Conservation (phyloP, 1,140 invertebrate species). For the Bombyx mandarina region DNA sequence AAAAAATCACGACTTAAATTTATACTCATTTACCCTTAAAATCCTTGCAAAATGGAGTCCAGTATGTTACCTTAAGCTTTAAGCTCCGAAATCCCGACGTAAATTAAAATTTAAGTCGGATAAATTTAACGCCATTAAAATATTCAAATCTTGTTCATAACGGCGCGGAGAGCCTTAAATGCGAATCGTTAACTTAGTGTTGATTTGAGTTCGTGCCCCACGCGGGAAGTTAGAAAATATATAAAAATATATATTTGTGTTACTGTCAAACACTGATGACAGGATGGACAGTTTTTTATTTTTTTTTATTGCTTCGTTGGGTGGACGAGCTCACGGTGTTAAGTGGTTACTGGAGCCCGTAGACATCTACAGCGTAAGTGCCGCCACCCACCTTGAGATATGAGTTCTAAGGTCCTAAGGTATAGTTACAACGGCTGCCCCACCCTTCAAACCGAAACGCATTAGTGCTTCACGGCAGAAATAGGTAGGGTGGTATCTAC, state of each 20-base stretch:
- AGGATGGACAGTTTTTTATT: no score
- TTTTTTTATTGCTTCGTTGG: no score
- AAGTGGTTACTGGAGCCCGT: no score
- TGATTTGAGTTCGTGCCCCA: slow-evolving; percentile 13
- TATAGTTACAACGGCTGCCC: no score
- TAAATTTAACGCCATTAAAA: slow-evolving; percentile 43
- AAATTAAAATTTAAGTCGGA: slow-evolving; percentile 46
- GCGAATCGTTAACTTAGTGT: slow-evolving; percentile 28
- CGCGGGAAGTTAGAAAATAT: neutral
- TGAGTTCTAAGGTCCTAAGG: no score
- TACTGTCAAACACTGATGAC: no score
- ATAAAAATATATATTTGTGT: neutral
- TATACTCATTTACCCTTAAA: neutral
- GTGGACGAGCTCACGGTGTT: no score
- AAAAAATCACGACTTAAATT: neutral
- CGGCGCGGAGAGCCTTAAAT: slow-evolving; percentile 21
- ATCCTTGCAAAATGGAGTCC: neutral
- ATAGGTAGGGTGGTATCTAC: no score
- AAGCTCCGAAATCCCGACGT: slow-evolving; percentile 14
- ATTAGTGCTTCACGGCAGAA: no score
- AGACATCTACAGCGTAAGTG: no score
- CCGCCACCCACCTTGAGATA: no score
- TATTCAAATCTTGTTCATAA: slow-evolving; percentile 47
- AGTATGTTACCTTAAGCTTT: slow-evolving; percentile 11
- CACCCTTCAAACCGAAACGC: no score